A percentile compares a stretch with the other conserved stretches of the same genome.
These are phyloP conservation scores for Poeciliopsis infans DNA, from an alignment of 2,797 vertebrate species.

Conservation along the genomic window DNA sequence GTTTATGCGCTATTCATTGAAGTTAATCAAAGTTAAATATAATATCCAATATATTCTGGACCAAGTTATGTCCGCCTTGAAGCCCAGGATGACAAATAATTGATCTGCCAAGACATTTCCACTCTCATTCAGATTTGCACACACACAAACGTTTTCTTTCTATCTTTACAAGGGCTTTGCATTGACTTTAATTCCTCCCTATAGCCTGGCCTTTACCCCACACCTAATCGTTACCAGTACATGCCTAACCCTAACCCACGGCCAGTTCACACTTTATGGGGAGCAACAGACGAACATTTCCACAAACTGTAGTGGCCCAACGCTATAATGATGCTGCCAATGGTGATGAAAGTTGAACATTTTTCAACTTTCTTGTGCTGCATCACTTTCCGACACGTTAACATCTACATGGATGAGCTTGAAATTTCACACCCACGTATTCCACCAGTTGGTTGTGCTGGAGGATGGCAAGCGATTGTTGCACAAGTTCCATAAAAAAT, in stretches of 20 bases:
- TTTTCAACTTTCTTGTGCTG: neutral
- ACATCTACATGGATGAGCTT: too few relatives aligned
- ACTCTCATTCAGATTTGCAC: neutral
- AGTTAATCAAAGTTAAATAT: conserved; percentile 32
- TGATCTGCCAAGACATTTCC: neutral
- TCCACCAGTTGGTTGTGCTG: neutral
- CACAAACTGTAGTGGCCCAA: neutral
- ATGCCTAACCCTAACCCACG: neutral
- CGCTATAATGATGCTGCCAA: neutral
- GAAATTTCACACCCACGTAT: neutral
- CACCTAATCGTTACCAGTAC: neutral
- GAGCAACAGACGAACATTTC: neutral
- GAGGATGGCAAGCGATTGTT: neutral
- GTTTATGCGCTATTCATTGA: conserved; percentile 36
- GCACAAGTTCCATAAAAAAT: neutral
- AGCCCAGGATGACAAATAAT: conserved; percentile 20
- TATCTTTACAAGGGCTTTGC: neutral
- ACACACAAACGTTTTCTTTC: neutral
- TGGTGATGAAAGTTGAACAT: neutral
- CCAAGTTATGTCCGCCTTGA: conserved; percentile 20
- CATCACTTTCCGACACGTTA: neutral
- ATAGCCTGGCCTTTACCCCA: neutral
- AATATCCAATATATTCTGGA: conserved; percentile 26
- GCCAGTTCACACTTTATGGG: neutral
- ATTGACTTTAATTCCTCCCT: neutral